Conservation (phyloP, 1,140 invertebrate species). For the Chionoecetes opilio region DNA sequence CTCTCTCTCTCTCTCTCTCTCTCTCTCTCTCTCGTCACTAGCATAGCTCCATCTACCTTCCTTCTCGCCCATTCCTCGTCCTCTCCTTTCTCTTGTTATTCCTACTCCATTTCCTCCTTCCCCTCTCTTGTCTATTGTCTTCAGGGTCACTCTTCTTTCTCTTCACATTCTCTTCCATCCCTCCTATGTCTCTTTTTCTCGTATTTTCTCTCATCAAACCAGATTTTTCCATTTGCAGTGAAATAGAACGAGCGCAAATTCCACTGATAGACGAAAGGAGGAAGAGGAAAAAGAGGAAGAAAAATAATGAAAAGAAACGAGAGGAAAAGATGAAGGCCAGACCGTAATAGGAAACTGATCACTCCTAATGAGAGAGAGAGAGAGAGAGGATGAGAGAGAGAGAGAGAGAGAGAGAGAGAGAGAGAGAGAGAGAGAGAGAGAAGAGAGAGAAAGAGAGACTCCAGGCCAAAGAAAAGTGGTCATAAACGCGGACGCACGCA, state of each 20-base stretch:
- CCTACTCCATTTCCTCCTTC: no score
- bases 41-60: no score
- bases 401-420: slow-evolving; percentile 27
- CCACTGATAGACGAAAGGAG: background rate
- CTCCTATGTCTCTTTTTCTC: background rate
- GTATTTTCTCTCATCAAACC: slow-evolving; percentile 29
- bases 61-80: background rate
- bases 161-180: background rate
- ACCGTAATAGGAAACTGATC: background rate
- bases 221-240: background rate
- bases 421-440: slow-evolving; percentile 27
- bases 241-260: background rate
- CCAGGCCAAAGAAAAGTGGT: no score
- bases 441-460: slow-evolving; percentile 1
- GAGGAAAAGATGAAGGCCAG: background rate
- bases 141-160: no score
- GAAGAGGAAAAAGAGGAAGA: background rate
- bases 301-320: background rate
- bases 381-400: background rate
- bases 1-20: background rate
- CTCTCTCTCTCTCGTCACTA: background rate
- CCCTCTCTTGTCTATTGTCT: no score
- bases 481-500: no score
- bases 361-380: background rate
- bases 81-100: background rate